phyloP scores from a whole-genome alignment of 2,888 invertebrate genomes.

The Thymelicus acteon region DNA sequence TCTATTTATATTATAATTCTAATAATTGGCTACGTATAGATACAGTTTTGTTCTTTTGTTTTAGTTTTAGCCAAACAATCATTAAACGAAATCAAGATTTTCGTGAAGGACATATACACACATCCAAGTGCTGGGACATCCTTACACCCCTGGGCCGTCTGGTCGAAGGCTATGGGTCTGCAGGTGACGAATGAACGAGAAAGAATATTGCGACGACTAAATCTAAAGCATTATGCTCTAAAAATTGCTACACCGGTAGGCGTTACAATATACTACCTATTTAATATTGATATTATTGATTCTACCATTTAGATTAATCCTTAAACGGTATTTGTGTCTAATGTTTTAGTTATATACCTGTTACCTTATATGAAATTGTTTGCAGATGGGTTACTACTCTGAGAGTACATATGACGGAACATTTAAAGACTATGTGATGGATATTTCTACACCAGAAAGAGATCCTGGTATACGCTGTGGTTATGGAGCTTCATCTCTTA shows the following conservation, averaged over 20 bases:
- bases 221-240: slow-evolving; percentile 60
- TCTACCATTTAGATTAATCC: too few relatives aligned
- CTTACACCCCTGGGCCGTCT: slow-evolving; percentile 62
- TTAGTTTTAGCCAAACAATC: slow-evolving; percentile 4
- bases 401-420: slow-evolving; percentile 59
- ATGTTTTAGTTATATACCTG: too few relatives aligned
- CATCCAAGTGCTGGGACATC: slow-evolving; percentile 60
- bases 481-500: slow-evolving; percentile 55
- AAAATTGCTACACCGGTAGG: slow-evolving; percentile 68
- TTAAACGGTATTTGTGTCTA: too few relatives aligned
- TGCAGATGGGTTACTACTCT: slow-evolving; percentile 62
- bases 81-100: slow-evolving; percentile 5
- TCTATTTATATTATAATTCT: too few relatives aligned
- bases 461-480: slow-evolving; percentile 65
- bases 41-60: background rate
- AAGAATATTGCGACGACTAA: slow-evolving; percentile 55
- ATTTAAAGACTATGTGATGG: slow-evolving; percentile 60
- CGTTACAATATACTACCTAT: background rate
- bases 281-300: too few relatives aligned
- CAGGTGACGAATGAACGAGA: slow-evolving; percentile 53
- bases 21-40: background rate
- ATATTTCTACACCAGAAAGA: slow-evolving; percentile 56
- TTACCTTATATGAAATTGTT: slow-evolving; percentile 1
- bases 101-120: slow-evolving; percentile 59
- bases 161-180: slow-evolving; percentile 53